These are phyloP conservation scores for Toxonevra muliebris DNA, from an alignment of 2,888 invertebrate species.

Conservation along the genomic window DNA sequence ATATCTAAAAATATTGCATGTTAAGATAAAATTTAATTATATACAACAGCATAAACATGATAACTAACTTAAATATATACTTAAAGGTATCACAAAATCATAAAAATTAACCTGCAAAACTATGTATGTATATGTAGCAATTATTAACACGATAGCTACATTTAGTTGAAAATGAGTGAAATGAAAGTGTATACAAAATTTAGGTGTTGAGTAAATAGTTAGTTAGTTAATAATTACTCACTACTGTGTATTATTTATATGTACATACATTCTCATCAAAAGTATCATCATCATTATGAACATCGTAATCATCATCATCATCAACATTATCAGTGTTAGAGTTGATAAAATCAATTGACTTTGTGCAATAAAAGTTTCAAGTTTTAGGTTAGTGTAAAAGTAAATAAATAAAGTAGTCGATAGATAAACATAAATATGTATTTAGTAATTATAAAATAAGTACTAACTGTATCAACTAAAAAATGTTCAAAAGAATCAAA, in stretches of 20 bases:
- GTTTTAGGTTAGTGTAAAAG: not conserved
- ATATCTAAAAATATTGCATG: slow-evolving; percentile 12
- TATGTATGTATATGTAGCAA: too few relatives aligned
- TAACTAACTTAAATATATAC: slow-evolving; percentile 19
- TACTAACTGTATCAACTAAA: not conserved
- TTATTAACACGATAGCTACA: too few relatives aligned
- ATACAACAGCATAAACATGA: slow-evolving; percentile 13
- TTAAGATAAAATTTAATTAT: too few relatives aligned
- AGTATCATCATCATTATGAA: slow-evolving; percentile 9
- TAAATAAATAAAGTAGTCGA: not conserved
- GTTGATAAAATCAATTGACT: slow-evolving; percentile 29
- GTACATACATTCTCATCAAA: slow-evolving; percentile 25
- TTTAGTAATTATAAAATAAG: not conserved
- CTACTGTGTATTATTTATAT: slow-evolving; percentile 18
- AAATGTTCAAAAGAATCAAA: not conserved
- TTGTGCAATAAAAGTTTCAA: slow-evolving; percentile 2
- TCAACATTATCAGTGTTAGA: slow-evolving; percentile 17
- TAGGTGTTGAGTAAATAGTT: too few relatives aligned
- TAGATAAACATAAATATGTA: too few relatives aligned
- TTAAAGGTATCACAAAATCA: too few relatives aligned
- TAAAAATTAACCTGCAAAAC: too few relatives aligned
- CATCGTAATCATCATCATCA: slow-evolving; percentile 25
- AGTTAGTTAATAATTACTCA: slow-evolving; percentile 7
- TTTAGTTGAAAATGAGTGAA: too few relatives aligned
- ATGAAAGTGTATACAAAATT: too few relatives aligned